Conservation (phyloP, 2,888 invertebrate genomes). For the Calephelis perditalis region DNA sequence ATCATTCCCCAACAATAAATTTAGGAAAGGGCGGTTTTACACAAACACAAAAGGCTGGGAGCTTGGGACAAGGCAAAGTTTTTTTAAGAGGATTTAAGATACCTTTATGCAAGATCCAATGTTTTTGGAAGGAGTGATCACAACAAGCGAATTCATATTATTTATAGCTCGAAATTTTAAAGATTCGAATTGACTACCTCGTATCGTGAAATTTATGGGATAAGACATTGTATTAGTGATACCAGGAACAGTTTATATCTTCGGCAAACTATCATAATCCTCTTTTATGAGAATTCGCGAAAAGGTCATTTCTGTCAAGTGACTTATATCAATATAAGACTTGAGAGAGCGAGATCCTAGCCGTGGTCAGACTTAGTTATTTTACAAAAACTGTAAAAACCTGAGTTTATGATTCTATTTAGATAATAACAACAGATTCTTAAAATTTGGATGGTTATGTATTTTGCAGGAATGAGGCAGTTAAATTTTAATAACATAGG, state of each 20-base stretch:
- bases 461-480: no score
- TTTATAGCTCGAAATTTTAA: slow-evolving; percentile 16
- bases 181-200: slow-evolving; percentile 1
- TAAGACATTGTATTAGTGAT: slow-evolving; percentile 18
- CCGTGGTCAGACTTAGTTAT: no score
- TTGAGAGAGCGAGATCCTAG: no score
- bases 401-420: no score
- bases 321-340: no score
- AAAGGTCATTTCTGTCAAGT: slow-evolving; percentile 6
- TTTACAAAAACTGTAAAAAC: no score
- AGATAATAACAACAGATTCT: no score
- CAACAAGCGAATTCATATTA: slow-evolving; percentile 45
- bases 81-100: slow-evolving; percentile 52
- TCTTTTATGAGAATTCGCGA: slow-evolving; percentile 17
- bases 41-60: slow-evolving; percentile 63
- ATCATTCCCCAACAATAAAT: slow-evolving; percentile 74
- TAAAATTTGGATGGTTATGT: no score
- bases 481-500: no score
- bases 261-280: slow-evolving; percentile 17
- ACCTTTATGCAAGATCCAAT: slow-evolving; percentile 51
- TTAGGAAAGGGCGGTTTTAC: slow-evolving; percentile 67
- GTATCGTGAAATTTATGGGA: not conserved
- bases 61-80: slow-evolving; percentile 51
- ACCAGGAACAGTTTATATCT: slow-evolving; percentile 17
- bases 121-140: slow-evolving; percentile 71